These are phyloP conservation scores for Podotricha telesiphe DNA, from an alignment of 2,888 invertebrate genomes.

Conservation along the genomic window DNA sequence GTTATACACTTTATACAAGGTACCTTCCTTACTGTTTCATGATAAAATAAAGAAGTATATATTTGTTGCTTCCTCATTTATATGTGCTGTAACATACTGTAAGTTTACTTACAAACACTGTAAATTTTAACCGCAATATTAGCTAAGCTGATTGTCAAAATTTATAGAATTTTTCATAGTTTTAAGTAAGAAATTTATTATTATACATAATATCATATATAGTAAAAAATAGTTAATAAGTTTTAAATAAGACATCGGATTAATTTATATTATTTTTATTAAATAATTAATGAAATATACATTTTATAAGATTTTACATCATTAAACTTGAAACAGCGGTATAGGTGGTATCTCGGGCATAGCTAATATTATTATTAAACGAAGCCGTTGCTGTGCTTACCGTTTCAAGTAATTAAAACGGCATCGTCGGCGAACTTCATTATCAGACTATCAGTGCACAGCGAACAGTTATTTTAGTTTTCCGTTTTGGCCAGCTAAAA, in stretches of 20 bases:
- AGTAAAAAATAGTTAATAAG: not conserved
- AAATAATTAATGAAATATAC: not conserved
- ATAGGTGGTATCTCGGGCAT: constrained; percentile 24
- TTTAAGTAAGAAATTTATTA: too few relatives aligned
- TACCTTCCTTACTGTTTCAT: constrained; percentile 65
- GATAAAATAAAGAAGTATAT: constrained; percentile 51
- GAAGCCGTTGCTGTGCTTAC: constrained; percentile 46
- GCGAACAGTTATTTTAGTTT: constrained; percentile 65
- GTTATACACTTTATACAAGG: constrained; percentile 70
- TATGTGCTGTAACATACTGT: not conserved
- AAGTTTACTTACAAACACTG: not conserved
- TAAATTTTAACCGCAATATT: not conserved
- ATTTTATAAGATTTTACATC: constrained; percentile 9
- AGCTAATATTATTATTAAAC: constrained; percentile 35
- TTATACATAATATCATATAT: too few relatives aligned
- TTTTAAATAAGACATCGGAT: not conserved
- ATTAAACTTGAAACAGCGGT: constrained; percentile 5
- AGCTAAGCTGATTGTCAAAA: not conserved
- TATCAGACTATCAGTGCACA: constrained; percentile 74
- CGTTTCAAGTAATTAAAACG: constrained; percentile 70
- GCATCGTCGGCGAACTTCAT: constrained; percentile 70
- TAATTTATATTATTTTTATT: not conserved
- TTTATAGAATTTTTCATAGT: not conserved
- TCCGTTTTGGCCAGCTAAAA: constrained; percentile 15
- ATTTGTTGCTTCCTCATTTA: constrained; percentile 30